Evolutionary conservation across 2,797 vertebrate species (phyloP), one percentile per base, ranked within the genome.

Genomic region (Catostomus latipinnis): DNA sequence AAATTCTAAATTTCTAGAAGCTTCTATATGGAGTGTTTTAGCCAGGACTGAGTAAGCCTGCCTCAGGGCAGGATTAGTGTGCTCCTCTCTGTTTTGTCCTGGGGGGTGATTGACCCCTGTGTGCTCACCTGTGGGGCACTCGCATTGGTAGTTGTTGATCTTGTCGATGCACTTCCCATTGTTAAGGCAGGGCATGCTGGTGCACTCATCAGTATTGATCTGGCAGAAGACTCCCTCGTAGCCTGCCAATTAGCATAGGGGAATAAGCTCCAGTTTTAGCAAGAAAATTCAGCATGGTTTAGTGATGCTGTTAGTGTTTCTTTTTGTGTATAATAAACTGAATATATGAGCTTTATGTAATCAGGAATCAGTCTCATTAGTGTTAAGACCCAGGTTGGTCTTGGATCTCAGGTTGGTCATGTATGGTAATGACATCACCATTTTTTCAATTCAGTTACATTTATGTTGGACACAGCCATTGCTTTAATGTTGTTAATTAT

Each of bases 101-200:
- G 83, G 89, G 87, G 84, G 87, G 87, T 89, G 81, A 83, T 70
- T 75, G 80, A 81, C 76, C 85, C n/a, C 45, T 77, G 78, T 65
- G 10, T 88, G 70, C 93, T 92, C 94, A 98, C 97, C 97, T 48
- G 94, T 95, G 90, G 95, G 96, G 82, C 97, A 99, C 90, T 97
- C 92, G 93, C 97, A 98, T 84, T 94, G 90, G 90, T 95, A 98
- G 91, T 94, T 93, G 11, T 97, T 98, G 94, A 96, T 96, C 93
- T 96, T 97, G 93, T 99, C 97, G 7, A 97, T 91, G 88, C 97
- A 98, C 87, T 91, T 95, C 88, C 97, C 97, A 0, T 92, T 95
- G 93, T 98, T 96, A 80, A 96, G 91, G 87, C 97, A 99, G 84
- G 97, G 97, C 93, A 92, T 93, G 94, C 89, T 95, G 91, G 95